Evolutionary conservation across 1,140 invertebrate genomes (phyloP).

Genomic region (Tetramorium alpestre): DNA sequence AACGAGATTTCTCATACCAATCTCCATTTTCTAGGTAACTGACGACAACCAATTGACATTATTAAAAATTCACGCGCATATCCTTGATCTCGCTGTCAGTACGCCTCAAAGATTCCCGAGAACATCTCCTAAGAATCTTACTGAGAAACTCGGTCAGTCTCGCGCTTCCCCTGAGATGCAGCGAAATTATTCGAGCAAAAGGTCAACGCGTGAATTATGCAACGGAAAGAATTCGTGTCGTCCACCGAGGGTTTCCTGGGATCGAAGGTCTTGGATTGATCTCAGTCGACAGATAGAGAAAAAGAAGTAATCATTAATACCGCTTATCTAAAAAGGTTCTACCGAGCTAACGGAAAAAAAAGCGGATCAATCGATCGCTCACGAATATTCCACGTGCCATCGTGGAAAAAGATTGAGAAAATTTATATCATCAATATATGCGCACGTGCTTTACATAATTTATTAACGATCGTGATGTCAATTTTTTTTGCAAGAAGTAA

Average conservation of each 20-base stretch:
- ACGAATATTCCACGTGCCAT: constrained; percentile 15
- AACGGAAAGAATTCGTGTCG: constrained; percentile 11
- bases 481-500: background rate
- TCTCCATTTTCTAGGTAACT: background rate
- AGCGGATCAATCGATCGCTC: background rate
- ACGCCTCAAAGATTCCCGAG: background rate
- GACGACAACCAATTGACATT: background rate
- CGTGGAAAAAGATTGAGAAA: background rate
- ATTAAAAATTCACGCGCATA: constrained; percentile 13
- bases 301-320: constrained; percentile 40
- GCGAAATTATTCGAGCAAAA: constrained; percentile 35
- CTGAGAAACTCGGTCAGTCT: constrained; percentile 39
- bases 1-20: background rate
- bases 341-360: background rate
- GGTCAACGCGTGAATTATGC: constrained; percentile 54
- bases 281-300: background rate
- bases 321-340: constrained; percentile 27
- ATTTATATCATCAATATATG: background rate
- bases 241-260: constrained; percentile 15
- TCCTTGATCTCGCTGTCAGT: background rate
- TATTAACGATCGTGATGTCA: background rate
- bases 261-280: constrained; percentile 29
- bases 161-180: constrained; percentile 13
- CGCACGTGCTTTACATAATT: background rate
- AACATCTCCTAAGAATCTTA: background rate